These are phyloP conservation scores for Pseudomyrmex dendroicus DNA, from an alignment of 1,140 invertebrate species.

Conservation along the genomic window DNA sequence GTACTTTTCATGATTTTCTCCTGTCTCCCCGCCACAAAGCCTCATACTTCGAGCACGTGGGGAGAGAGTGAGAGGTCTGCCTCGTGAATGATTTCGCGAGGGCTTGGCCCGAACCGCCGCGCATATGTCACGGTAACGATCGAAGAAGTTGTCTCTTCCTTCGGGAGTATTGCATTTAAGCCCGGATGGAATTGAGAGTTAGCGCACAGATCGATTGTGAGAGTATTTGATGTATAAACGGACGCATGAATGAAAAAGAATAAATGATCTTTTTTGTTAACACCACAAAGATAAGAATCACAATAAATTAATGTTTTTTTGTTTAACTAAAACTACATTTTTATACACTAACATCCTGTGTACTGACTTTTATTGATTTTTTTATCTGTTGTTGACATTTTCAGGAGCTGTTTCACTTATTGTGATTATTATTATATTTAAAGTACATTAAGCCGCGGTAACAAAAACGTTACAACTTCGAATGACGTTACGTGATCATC, in stretches of 20 bases:
- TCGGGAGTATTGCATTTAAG: conserved; percentile 20
- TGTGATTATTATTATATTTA: not conserved
- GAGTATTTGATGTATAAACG: not conserved
- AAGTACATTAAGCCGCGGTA: not conserved
- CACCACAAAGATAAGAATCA: no score
- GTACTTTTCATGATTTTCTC: conserved; percentile 70
- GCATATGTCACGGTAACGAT: conserved; percentile 49
- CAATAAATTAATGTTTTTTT: no score
- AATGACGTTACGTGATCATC: not conserved
- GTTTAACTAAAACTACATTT: no score
- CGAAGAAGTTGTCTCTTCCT: conserved; percentile 44
- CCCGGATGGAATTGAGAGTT: conserved; percentile 8
- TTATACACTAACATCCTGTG: no score
- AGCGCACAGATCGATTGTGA: not conserved
- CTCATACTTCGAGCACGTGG: conserved; percentile 21
- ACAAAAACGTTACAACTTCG: not conserved
- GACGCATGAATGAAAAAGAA: no score
- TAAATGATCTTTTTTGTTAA: no score
- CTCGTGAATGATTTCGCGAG: conserved; percentile 57
- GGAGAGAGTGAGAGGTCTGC: conserved; percentile 58
- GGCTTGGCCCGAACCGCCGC: conserved; percentile 42
- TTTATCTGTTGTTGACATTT: no score
- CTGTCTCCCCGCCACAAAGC: conserved; percentile 36
- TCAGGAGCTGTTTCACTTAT: no score
- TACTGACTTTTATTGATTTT: no score